Evolutionary conservation across 2,797 vertebrate species (phyloP), one percentile per base, ranked within the genome.

Genomic region (Mallotus villosus): DNA sequence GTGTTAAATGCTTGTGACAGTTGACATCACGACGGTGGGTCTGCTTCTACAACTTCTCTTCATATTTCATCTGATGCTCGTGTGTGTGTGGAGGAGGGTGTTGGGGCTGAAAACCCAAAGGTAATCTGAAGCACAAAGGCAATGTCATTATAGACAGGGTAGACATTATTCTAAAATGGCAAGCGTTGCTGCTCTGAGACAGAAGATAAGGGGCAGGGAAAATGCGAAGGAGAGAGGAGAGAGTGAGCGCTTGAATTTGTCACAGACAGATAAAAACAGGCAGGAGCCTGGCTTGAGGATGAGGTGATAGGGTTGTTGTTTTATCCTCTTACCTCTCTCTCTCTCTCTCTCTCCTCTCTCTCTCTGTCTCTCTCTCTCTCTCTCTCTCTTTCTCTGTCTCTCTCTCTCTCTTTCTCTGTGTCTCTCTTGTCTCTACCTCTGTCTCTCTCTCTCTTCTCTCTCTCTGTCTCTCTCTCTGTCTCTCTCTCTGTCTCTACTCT

Each of bases 161-260:
- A 29, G 88, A 92, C 89, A 92, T 92, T 92, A 92, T 92, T 93
- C 92, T 91, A 91, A 91, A 92, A 92, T 91, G 88, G 89, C 88
- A 91, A 92, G 88, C 89, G 88, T 89, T 92, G 90, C 90, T 87
- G 88, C 88, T 82, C 86, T 88, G 84, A 91, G 90, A 92, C 90
- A 88, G 89, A 84, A 92, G 92, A 94, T 94, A 93, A 94, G 92
- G 90, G 82, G 86, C 88, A 82, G 86, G 87, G 89, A 91, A 91
- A 92, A 93, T 86, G 37, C 29, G 37, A 59, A 60, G 58, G 41
- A 60, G 7, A 37, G 58, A 41, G 21, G 32, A 59, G 55, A 73
- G 89, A 89, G 85, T 88, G 88, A 90, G 82, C 71, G 83, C 92
- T 89, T 88, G 90, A 91, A 93, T 94, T 93, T 91, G 91, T 93